Percentiles rank a stretch among this genome's conserved stretches.
Evolutionary conservation across 1,140 invertebrate species (phyloP).

Genomic region (Drosophila malerkotliana): DNA sequence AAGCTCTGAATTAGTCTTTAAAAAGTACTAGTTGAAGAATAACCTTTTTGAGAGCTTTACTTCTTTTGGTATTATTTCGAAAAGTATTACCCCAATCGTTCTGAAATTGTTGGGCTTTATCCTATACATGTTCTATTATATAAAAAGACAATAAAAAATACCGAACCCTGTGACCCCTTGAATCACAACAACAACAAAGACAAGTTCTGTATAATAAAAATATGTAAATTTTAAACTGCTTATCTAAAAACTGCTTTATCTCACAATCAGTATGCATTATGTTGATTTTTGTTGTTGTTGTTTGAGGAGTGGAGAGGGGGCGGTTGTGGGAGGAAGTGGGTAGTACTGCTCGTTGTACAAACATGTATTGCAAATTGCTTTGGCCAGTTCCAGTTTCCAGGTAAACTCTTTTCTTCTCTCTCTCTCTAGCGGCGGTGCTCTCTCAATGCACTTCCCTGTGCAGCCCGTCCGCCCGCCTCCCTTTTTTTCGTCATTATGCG

Average conservation of each 20-base stretch:
- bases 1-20: too few relatives aligned
- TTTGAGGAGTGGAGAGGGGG: constrained; percentile 3
- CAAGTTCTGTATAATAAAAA: neutral
- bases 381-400: constrained; percentile 78
- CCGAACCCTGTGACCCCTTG: too few relatives aligned
- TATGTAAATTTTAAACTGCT: neutral
- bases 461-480: too few relatives aligned
- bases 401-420: constrained; percentile 21
- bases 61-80: too few relatives aligned
- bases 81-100: too few relatives aligned
- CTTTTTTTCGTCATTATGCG: constrained; percentile 24
- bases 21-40: too few relatives aligned
- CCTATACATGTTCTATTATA: too few relatives aligned
- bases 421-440: constrained; percentile 3
- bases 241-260: neutral
- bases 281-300: neutral
- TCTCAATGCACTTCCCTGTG: constrained; percentile 4
- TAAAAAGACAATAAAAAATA: too few relatives aligned
- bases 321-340: constrained; percentile 22
- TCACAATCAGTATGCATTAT: constrained; percentile 9
- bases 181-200: too few relatives aligned
- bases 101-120: too few relatives aligned
- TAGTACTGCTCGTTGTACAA: constrained; percentile 54
- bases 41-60: too few relatives aligned
- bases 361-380: constrained; percentile 79